Base-by-base conservation (phyloP, 2,113 vertebrate species). In the Phyllostomus hastatus region DNA sequence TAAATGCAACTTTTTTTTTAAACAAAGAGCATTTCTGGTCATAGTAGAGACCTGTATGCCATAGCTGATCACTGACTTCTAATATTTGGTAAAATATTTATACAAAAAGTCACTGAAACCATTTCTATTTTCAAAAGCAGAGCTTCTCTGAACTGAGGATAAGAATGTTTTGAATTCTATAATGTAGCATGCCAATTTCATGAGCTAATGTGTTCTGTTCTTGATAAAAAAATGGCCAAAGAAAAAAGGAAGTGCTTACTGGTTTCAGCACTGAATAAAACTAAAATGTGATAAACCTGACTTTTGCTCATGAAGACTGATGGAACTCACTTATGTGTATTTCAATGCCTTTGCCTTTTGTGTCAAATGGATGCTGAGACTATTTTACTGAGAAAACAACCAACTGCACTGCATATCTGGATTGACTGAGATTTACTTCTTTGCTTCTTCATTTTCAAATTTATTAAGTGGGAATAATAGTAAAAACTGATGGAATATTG, bases 281-380 rank as follows among this genome's bases (percentile, higher is more conserved):
- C 20, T n/a, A 38, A 88, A 85, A 79, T 61, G 64, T 69, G 20
- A 46, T 41, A 38, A 57, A 69, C 33, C 1, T 91, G 57, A 86
- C 59, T 87, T 86, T 75, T 92, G 48, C 41, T 91, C 73, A 69
- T 78, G 54, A 95, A 93, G 66, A 72, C 35, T 54, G 61, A 92
- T 90, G 17, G 72, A 50, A 57, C 16, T 72, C 7, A 24, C 26
- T 20, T 52, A 66, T 24, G 5, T 7, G 22, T 54, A 73, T 73
- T 59, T 11, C 31, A 72, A 19, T 3, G 14, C n/a, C 70, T 92
- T 92, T 81, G 41, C 69, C n/a, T 46, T 78, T 96, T 92, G 4
- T 43, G 24, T 93, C 64, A 91, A 35, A 83, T 88, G 61, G 16
- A 64, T 26, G 59, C 14, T 35, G 41, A 46, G 35, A 48, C 9